Evolutionary conservation across 2,113 vertebrate species (phyloP).

Genomic region (Sapayoa aenigma): DNA sequence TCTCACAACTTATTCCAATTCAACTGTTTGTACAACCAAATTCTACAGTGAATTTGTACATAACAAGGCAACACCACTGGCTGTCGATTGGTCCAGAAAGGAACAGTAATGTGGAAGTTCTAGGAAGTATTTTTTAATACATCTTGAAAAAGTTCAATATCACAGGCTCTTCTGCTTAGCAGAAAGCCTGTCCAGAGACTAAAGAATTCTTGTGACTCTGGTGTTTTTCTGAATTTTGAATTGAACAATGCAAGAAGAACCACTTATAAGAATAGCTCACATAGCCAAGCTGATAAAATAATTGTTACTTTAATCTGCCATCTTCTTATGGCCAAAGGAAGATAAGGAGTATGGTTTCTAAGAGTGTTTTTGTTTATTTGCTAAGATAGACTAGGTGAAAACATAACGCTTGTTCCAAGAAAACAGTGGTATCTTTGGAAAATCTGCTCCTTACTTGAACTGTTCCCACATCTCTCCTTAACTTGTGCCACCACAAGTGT

Average conservation of each 20-base stretch:
- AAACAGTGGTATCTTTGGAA: background rate
- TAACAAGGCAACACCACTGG: background rate
- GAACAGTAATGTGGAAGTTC: background rate
- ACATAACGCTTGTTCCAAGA: background rate
- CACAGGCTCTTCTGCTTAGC: background rate
- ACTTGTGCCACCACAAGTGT: background rate
- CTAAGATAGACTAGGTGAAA: background rate
- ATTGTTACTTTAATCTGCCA: background rate
- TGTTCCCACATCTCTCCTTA: background rate
- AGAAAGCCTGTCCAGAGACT: background rate
- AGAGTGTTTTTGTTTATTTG: background rate
- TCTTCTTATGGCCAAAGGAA: background rate
- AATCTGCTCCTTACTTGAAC: background rate
- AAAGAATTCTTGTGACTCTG: background rate
- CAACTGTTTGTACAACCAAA: background rate
- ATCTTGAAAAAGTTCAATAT: background rate
- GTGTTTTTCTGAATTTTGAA: background rate
- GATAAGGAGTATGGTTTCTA: background rate
- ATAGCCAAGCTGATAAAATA: background rate
- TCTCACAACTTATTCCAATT: background rate
- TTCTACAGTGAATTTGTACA: background rate
- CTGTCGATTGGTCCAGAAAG: background rate
- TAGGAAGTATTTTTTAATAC: background rate
- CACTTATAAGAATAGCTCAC: background rate
- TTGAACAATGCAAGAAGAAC: background rate